Evolutionary conservation across 2,113 vertebrate species (phyloP), one percentile per base, ranked within the genome.

Genomic region (Uropsilus gracilis): DNA sequence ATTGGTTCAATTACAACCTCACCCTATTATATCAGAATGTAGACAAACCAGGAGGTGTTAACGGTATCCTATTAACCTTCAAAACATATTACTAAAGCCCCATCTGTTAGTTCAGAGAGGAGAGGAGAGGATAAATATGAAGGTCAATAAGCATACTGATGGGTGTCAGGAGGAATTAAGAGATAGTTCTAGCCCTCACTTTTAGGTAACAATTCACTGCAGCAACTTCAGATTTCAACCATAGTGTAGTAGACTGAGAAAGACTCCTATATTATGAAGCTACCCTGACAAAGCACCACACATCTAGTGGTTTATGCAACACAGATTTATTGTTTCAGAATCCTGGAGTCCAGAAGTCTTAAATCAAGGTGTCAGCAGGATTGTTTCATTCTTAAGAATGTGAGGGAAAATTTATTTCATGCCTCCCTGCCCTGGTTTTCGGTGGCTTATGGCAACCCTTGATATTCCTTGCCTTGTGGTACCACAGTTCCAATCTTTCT

Each of bases 21-120:
- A 89, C 34, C 16, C 63, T 80, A 66, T 71, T 89, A 91, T 42
- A 89, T 39, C 44, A 85, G 50, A 94, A 73, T 82, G 18, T 59
- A 83, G 86, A 96, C 89, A 89, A 89, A 94, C 53, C 39, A 91
- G 75, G 57, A 90, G 30, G 24, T 91, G 22, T 26, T 95, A 91
- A 94, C 61, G 57, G 90, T n/a, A 90, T 84, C 64, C 75, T 71
- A 95, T 85, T 92, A 86, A 87, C 32, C 50, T 85, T 93, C 76
- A 69, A n/a, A 94, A 83, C 75, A 94, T 28, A 91, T 92, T 81
- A 85, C 20, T 89, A 71, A 9, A 90, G 50, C 17, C 13, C 57
- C 80, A 90, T 94, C 82, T 78, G n/a, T 81, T 91, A 71, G n/a
- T 76, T 76, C 75, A 12, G 37, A 28, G 66, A 80, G 90, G 68